These are phyloP conservation scores for Rallus limicola DNA, from an alignment of 2,113 vertebrate genomes.

Conservation along the genomic window DNA sequence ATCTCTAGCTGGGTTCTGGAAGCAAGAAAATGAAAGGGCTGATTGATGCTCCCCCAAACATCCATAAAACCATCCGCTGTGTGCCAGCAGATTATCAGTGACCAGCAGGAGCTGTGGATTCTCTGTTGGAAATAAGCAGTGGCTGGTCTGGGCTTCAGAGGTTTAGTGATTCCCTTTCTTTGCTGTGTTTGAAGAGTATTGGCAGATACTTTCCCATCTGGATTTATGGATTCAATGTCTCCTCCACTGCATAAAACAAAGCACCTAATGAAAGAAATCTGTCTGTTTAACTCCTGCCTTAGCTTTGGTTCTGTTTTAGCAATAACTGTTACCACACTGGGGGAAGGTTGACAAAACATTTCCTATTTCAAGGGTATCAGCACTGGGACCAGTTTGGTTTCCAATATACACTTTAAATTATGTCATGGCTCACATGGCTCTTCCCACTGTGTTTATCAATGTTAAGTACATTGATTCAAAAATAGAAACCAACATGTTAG, in stretches of 20 bases:
- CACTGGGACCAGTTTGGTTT: not conserved
- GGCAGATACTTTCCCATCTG: conserved; percentile 46
- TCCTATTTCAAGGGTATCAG: not conserved
- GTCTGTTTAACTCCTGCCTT: not conserved
- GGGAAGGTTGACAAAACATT: not conserved
- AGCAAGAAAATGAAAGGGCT: not conserved
- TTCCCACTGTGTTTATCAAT: not conserved
- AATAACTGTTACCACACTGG: not conserved
- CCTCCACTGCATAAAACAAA: conserved; percentile 10
- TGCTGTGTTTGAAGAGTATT: conserved; percentile 32
- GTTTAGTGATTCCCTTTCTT: conserved; percentile 13
- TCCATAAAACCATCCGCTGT: not conserved
- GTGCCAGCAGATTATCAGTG: not conserved
- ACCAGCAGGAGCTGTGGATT: not conserved
- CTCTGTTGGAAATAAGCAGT: not conserved
- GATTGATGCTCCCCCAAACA: not conserved
- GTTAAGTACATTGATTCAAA: not conserved
- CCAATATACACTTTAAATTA: not conserved
- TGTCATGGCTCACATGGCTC: not conserved
- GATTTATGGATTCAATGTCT: conserved; percentile 28
- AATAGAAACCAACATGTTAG: not conserved
- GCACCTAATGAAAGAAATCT: conserved; percentile 46
- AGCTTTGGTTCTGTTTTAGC: conserved; percentile 19
- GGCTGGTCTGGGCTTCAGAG: not conserved
- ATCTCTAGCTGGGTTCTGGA: not conserved